Percentiles rank a stretch among this genome's conserved stretches.
Evolutionary conservation across 2,797 vertebrate species (phyloP).

Genomic region (Garrulus glandarius): DNA sequence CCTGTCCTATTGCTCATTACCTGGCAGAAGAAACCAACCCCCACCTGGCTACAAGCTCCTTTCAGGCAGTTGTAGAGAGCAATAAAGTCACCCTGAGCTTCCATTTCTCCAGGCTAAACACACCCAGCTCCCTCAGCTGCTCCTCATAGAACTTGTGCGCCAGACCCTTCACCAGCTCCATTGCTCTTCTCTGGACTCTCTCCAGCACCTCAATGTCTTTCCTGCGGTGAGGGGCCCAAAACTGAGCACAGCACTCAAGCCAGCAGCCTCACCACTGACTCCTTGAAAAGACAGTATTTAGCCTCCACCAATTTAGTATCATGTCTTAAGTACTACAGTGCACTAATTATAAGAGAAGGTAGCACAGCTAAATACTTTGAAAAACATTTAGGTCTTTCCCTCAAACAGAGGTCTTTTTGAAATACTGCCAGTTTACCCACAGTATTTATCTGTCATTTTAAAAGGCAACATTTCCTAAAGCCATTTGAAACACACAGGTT

Average conservation of each 20-base stretch:
- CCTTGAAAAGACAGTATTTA: not conserved
- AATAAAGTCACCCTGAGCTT: not conserved
- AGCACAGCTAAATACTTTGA: not conserved
- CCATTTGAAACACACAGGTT: not conserved
- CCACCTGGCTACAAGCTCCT: not conserved
- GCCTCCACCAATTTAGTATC: not conserved
- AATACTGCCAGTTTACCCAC: not conserved
- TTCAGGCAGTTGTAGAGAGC: not conserved
- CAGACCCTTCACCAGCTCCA: not conserved
- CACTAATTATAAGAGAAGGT: not conserved
- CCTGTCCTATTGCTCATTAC: not conserved
- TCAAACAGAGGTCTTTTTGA: not conserved
- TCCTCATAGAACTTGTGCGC: not conserved
- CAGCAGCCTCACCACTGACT: not conserved
- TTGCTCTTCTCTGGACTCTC: not conserved
- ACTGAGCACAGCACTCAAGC: not conserved
- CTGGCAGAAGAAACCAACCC: not conserved
- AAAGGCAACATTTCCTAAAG: not conserved
- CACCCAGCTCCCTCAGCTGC: not conserved
- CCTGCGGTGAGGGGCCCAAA: not conserved
- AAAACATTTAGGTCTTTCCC: not conserved
- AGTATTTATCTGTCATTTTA: not conserved
- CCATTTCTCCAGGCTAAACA: not conserved
- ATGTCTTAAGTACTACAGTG: not conserved
- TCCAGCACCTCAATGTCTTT: not conserved